Evolutionary conservation across 92 coral and sea anemone species (phyloP), one percentile per base, ranked within the genome.

Genomic region (Actinernus sp.): DNA sequence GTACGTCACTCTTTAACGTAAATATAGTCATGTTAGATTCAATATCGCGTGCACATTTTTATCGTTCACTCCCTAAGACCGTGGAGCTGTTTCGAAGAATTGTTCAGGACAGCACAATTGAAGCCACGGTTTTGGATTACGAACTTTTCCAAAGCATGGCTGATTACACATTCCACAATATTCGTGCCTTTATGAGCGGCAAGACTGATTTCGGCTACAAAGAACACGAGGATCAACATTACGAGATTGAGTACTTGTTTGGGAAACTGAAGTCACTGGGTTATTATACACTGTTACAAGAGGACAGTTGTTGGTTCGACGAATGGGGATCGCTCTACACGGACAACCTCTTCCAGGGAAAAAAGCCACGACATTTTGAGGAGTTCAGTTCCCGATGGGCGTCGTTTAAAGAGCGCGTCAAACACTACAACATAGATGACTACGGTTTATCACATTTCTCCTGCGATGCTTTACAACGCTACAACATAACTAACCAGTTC

Each of bases 281-380:
- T 2, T 93, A 90, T 58, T 75, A 76, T 40, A 93, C 98, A 1
- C 69, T 90, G 14, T 74, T 93, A 1, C 98, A 93, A 73, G 98
- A 93, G 49, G 98, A 93, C 54, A 93, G 93, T 19, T 93, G 98
- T 23, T 93, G 98, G 98, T 90, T 56, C 30, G 98, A 93, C 43
- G 78, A 84, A 8, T 93, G 98, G 98, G 98, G 98, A 2, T 90
- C 97, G 13, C 65, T 93, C 8, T 88, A 78, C 30, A 88, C 91
- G 2, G 87, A 90, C 53, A 90, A 90, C 44, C 63, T 82, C 23
- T 90, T 70, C 51, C 96, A 90, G 55, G 96, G 93, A 0, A 63
- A 70, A 12, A 58, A 12, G 17, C 98, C 98, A 1, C 61, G 30
- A 23, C 41, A 56, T 18, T 50, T 63, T 12, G 33, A 71, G 26